Evolutionary conservation across 2,888 invertebrate species (phyloP).

Genomic region (Trimorus sp.): DNA sequence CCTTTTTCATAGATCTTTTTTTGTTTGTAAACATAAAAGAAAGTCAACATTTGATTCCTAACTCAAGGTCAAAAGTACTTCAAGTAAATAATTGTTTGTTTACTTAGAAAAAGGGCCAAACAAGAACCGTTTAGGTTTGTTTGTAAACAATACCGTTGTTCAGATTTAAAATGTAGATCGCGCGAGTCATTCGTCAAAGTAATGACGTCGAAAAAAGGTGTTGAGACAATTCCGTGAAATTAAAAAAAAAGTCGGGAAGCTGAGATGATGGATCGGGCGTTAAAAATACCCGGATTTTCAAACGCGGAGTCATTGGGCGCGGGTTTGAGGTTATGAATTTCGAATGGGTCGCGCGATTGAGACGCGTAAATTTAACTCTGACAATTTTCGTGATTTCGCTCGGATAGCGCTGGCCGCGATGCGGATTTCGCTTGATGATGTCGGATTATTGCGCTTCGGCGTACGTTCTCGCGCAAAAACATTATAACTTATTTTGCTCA

Average conservation of each 20-base stretch:
- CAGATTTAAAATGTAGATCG: no score
- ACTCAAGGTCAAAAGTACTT: no score
- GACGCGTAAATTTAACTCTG: slow-evolving; percentile 55
- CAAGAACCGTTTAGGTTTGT: no score
- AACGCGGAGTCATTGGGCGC: slow-evolving; percentile 45
- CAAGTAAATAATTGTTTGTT: no score
- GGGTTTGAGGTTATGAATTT: slow-evolving; percentile 47
- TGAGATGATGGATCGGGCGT: slow-evolving; percentile 27
- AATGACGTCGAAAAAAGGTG: background rate
- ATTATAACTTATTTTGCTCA: background rate
- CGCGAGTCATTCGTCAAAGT: no score
- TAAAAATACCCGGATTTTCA: slow-evolving; percentile 42
- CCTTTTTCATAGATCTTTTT: no score
- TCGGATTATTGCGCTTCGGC: slow-evolving; percentile 37
- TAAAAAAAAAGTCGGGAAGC: background rate
- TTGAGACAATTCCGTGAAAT: no score
- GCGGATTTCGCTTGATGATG: slow-evolving; percentile 37
- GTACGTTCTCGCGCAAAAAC: slow-evolving; percentile 17
- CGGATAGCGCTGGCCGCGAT: slow-evolving; percentile 29
- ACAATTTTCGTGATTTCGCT: slow-evolving; percentile 47
- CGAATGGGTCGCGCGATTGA: slow-evolving; percentile 47
- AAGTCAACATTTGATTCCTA: no score
- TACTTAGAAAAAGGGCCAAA: no score
- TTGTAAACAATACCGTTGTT: no score
- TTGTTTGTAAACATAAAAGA: no score